Base-by-base conservation (phyloP, 2,797 vertebrate species). In the Podarcis lilfordi region DNA sequence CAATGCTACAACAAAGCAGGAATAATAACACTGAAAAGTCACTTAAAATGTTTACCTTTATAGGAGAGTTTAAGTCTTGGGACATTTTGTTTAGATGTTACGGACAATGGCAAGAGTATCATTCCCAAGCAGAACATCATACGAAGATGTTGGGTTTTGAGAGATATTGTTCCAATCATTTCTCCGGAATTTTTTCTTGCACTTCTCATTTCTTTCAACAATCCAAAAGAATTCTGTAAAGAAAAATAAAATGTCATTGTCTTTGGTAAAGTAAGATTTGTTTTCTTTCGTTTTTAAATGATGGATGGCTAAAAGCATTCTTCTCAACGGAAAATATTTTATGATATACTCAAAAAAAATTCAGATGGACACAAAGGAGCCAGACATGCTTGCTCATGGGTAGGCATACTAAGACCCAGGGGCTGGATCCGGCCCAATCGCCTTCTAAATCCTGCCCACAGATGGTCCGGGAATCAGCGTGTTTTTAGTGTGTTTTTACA, bases 51-150 rank as follows among this genome's bases (percentile, higher is more conserved):
- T 55, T 97, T 98, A 99, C 99, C 99, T 98, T 97, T 98, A 94
- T 99, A 97, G 93, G 97, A 97, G 92, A 99, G 98, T 94, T 98
- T 98, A 91, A 99, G 97, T 89, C 99, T 97, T 81, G 99, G 98
- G 89, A 99, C 95, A 92, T 97, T 98, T 96, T 98, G 98, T 96
- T 98, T 99, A 95, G 97, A 96, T 10, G 94, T 97, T 89, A 96
- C 96, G 93, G 89, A 97, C 92, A 96, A 94, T 75, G 98, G 97
- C 90, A 98, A 94, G 91, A 97, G 96, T 80, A 98, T 89, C 93
- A 98, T 93, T n/a, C 96, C 90, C 92, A 97, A 95, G 88, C 97
- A 95, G 89, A 98, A 93, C 86, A 96, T 82, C 88, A 96, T 93
- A 91, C 95, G 95, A 81, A 94, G 93, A 93, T 94, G 94, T 81